phyloP scores from a whole-genome alignment of 2,888 invertebrate species.

The Cenopis cana region DNA sequence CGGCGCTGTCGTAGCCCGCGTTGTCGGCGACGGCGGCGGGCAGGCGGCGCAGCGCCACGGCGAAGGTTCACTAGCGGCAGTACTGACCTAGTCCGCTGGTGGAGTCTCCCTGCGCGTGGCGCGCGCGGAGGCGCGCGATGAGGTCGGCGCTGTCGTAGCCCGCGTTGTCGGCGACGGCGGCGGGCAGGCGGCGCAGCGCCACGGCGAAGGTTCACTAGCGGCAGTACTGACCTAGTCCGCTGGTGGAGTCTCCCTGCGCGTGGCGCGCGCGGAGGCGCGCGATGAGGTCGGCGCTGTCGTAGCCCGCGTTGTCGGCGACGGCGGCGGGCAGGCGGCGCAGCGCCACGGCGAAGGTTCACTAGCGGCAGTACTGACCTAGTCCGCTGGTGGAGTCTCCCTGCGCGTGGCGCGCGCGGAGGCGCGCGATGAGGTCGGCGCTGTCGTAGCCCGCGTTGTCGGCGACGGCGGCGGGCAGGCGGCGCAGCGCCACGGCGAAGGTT shows the following conservation, averaged over 20 bases:
- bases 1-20: constrained; percentile 9
- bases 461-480: constrained; percentile 96
- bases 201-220: background rate
- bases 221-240: constrained; percentile 89
- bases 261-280: constrained; percentile 97
- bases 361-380: constrained; percentile 84
- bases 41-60: no score
- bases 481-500: constrained; percentile 93
- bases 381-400: constrained; percentile 91
- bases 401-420: constrained; percentile 95
- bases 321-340: constrained; percentile 96
- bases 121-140: constrained; percentile 1
- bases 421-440: constrained; percentile 96
- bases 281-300: constrained; percentile 97
- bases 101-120: constrained; percentile 80
- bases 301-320: constrained; percentile 99
- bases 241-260: constrained; percentile 90
- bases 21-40: no score
- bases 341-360: constrained; percentile 90
- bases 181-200: no score
- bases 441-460: constrained; percentile 99
- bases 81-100: constrained; percentile 89
- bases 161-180: constrained; percentile 6
- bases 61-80: background rate
- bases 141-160: constrained; percentile 10